Evolutionary conservation across 92 coral and sea anemone genomes (phyloP).

Genomic region (Umimayanthus kanabou): DNA sequence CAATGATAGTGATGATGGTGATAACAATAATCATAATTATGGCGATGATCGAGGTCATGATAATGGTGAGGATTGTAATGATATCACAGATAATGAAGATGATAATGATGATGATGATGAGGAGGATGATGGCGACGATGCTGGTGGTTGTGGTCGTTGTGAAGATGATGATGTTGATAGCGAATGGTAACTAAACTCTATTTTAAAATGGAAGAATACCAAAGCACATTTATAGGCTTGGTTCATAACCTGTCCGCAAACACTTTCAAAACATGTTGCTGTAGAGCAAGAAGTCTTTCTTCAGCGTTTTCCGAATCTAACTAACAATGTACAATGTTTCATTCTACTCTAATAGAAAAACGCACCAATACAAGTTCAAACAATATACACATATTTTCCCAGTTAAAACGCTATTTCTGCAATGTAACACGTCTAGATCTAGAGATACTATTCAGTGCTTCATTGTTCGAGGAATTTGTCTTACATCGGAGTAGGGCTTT

Average conservation of each 20-base stretch:
- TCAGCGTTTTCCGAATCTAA: no score
- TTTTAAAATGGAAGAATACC: no score
- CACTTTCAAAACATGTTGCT: no score
- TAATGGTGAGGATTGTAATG: background rate
- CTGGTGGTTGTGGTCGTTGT: background rate
- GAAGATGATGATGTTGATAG: conserved; percentile 1
- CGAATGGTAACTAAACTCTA: background rate
- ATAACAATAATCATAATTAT: background rate
- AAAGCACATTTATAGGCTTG: no score
- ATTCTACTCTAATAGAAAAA: no score
- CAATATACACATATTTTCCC: no score
- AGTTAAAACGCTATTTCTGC: background rate
- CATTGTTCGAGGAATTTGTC: background rate
- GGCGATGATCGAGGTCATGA: background rate
- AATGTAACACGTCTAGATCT: background rate
- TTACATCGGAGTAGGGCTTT: conserved; percentile 37
- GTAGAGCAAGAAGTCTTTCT: no score
- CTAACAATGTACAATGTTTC: no score
- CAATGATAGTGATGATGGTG: background rate
- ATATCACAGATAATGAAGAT: background rate
- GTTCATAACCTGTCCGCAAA: no score
- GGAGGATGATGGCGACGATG: background rate
- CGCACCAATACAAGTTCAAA: no score
- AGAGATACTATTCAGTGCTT: background rate
- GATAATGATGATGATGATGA: conserved; percentile 5